phyloP scores from a whole-genome alignment of 2,113 vertebrate genomes.

The Hiodon alosoides region DNA sequence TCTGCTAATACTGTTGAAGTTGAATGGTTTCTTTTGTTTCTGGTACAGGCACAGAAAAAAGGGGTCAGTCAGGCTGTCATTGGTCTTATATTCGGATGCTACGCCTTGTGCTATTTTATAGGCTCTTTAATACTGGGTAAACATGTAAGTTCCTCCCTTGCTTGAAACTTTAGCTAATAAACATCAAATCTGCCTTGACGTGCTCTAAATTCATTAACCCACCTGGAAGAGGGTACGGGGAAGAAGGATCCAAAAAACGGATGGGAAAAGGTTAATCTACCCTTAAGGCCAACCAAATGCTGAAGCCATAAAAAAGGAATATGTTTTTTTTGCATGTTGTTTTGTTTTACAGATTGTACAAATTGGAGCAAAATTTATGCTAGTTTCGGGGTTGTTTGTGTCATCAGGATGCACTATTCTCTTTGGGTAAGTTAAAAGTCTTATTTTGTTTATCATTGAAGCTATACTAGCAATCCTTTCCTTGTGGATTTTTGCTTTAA shows the following conservation, averaged over 20 bases:
- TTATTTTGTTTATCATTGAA: not conserved
- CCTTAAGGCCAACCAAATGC: too few species aligned
- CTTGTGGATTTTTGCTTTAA: not conserved
- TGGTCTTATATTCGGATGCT: conserved; percentile 91
- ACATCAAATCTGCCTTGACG: too few species aligned
- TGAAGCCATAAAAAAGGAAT: too few species aligned
- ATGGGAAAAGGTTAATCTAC: too few species aligned
- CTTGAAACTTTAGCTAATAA: not conserved
- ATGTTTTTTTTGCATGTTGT: not conserved
- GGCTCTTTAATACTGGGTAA: conserved; percentile 77
- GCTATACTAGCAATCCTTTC: not conserved
- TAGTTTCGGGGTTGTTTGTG: conserved; percentile 77
- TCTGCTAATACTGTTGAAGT: accelerated
- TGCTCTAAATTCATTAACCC: too few species aligned
- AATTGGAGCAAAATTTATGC: conserved; percentile 93
- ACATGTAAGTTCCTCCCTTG: conserved; percentile 76
- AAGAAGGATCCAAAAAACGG: too few species aligned
- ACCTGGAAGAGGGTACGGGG: too few species aligned
- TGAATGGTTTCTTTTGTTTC: conserved; percentile 9
- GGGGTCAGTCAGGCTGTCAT: conserved; percentile 75
- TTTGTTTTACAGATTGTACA: conserved; percentile 75
- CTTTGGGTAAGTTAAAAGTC: conserved; percentile 77
- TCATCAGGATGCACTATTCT: conserved; percentile 81
- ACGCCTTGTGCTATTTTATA: conserved; percentile 74
- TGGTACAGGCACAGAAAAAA: conserved; percentile 78